Conservation (phyloP, 2,797 vertebrate genomes). For the Microtus agrestis region DNA sequence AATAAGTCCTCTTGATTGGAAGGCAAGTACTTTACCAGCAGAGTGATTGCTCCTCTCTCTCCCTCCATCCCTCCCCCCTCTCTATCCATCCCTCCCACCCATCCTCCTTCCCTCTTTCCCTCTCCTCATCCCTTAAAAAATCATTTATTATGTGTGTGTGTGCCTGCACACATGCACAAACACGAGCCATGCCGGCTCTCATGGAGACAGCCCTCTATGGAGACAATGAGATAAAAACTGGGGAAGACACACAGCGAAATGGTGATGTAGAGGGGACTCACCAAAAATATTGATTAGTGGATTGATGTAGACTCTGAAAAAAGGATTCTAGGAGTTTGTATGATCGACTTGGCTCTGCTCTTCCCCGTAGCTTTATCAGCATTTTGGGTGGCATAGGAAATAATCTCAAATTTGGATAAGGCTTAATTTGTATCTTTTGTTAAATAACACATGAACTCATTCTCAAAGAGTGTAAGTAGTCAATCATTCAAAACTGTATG, state of each 20-base stretch:
- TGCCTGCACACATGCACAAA: no score
- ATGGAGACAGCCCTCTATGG: not conserved
- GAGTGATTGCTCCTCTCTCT: not conserved
- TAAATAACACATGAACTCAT: conserved; percentile 58
- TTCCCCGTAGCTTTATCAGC: not conserved
- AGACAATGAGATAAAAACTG: not conserved
- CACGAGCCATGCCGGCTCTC: not conserved
- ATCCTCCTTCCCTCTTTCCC: not conserved
- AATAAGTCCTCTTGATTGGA: not conserved
- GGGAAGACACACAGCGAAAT: not conserved
- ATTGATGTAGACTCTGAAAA: not conserved
- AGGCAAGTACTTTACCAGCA: not conserved
- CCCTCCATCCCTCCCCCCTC: not conserved
- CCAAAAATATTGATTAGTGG: not conserved
- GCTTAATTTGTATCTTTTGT: conserved; percentile 41
- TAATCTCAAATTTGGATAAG: conserved; percentile 10
- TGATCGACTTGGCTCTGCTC: not conserved
- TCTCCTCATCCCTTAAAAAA: not conserved
- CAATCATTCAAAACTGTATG: conserved; percentile 63
- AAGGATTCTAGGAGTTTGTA: not conserved
- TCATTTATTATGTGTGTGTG: not conserved
- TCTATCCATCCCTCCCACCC: not conserved
- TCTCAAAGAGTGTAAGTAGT: conserved; percentile 53
- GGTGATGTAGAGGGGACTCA: not conserved
- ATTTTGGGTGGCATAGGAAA: conserved; percentile 42